Evolutionary conservation across 2,797 vertebrate genomes (phyloP), one percentile per base, ranked within the genome.

Genomic region (Gymnocypris eckloni): DNA sequence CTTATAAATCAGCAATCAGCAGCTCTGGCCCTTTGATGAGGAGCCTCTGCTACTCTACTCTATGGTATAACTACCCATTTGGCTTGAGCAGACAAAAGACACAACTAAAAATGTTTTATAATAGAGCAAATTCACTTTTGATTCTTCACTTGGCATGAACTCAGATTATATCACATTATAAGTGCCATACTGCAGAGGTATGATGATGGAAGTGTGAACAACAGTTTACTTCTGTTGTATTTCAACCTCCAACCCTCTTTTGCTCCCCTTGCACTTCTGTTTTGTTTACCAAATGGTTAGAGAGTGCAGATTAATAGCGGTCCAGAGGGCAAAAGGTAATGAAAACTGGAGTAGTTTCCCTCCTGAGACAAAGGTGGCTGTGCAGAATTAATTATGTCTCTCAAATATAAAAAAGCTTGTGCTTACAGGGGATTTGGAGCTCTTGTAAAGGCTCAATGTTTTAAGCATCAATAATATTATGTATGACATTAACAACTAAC

Each of bases 241-340:
- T 79, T 87, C 48, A 75, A 82, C 4, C 69, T 45, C 43, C 56
- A 75, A 67, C 50, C 50, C 39, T 70, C 37, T 71, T 84, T 84
- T 84, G 82, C 82, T 78, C 83, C 52, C 72, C 37, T 54, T 82
- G 72, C 75, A 85, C 72, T 82, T 79, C 83, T 82, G 43, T 79
- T 85, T 82, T 87, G 82, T 87, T 87, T 84, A 87, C 78, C 82
- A 88, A 88, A 85, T 79, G 73, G 78, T 85, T 77, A 77, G 72
- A 82, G 82, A 87, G 82, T 70, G 25, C 86, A 87, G 79, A 87
- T 87, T 87, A 87, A 87, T 84, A 84, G 73, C 10, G 4, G 80
- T 82, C 83, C 71, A 73, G 78, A 78, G 77, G 86, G 83, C 83
- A 88, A 85, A 88, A 88, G 83, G 87, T 85, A 85, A 88, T 85